Conservation (phyloP, 2,888 invertebrate genomes). For the Pterostichus niger region DNA sequence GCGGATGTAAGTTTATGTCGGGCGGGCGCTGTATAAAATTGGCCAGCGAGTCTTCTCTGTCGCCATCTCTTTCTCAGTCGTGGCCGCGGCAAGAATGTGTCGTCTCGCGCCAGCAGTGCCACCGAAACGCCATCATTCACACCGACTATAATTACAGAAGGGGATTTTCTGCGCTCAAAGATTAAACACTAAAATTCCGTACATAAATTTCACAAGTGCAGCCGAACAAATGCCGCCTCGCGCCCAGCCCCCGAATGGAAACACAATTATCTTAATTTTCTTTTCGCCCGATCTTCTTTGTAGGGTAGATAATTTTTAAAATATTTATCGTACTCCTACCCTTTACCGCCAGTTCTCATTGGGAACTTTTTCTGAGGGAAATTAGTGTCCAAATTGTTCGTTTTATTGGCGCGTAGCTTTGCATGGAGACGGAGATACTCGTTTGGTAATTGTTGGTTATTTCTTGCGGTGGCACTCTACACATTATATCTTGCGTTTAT, state of each 20-base stretch:
- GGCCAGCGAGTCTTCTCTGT: constrained; percentile 37
- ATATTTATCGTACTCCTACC: constrained; percentile 68
- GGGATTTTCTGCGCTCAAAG: constrained; percentile 75
- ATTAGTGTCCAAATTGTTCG: constrained; percentile 56
- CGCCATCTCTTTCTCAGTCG: constrained; percentile 35
- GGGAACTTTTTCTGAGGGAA: constrained; percentile 47
- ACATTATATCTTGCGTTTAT: not conserved
- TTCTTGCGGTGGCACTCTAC: constrained; percentile 2
- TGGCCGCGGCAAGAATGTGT: constrained; percentile 55
- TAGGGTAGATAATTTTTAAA: constrained; percentile 73
- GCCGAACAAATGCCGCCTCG: constrained; percentile 74
- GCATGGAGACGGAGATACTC: constrained; percentile 7
- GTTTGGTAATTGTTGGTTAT: constrained; percentile 53
- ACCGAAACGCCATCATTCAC: constrained; percentile 74
- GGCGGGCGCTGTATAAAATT: constrained; percentile 55
- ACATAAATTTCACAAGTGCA: constrained; percentile 73
- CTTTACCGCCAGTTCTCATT: not conserved
- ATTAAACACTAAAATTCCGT: constrained; percentile 76
- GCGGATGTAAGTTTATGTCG: constrained; percentile 52
- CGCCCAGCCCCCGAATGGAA: constrained; percentile 72
- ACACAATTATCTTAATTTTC: constrained; percentile 77
- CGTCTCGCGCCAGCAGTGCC: constrained; percentile 68
- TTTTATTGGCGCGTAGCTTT: constrained; percentile 41
- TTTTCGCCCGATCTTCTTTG: constrained; percentile 72
- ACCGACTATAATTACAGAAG: constrained; percentile 75